Evolutionary conservation across 2,797 vertebrate genomes (phyloP).

Genomic region (Lophotriccus pileatus): DNA sequence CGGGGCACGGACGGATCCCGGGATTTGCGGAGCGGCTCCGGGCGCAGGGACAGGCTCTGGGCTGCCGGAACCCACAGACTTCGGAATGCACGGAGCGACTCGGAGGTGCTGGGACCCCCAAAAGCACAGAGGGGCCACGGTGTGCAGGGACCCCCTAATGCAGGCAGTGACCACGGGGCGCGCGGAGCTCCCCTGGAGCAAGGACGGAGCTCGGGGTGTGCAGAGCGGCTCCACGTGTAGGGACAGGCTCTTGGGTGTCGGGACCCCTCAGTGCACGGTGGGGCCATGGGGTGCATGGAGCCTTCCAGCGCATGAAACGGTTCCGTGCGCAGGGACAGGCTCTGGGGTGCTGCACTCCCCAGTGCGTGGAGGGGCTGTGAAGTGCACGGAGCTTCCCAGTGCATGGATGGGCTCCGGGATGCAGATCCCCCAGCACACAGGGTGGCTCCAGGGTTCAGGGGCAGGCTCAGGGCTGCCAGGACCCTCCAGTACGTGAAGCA

Average conservation of each 20-base stretch:
- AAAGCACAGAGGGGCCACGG: background rate
- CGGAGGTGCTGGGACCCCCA: background rate
- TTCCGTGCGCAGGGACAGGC: background rate
- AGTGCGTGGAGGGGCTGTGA: too few species aligned
- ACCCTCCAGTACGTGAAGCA: too few species aligned
- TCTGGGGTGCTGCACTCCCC: background rate
- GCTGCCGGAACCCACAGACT: accelerated
- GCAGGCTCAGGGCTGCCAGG: conserved; percentile 66
- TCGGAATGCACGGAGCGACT: background rate
- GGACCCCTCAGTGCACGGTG: background rate
- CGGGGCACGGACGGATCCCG: background rate
- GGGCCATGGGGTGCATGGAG: accelerated
- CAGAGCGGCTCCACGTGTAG: background rate
- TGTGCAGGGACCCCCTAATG: background rate
- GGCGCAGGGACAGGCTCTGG: background rate
- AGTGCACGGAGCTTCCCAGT: too few species aligned
- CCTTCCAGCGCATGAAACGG: background rate
- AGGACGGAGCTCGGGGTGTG: too few species aligned
- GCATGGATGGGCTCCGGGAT: accelerated
- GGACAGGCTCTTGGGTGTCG: background rate
- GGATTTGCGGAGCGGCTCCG: background rate
- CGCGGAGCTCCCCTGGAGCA: background rate
- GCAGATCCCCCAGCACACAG: background rate
- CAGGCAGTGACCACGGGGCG: too few species aligned
- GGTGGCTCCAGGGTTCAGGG: background rate